Conservation (phyloP, 2,113 vertebrate genomes). For the Dolichallabes microphthalmus region DNA sequence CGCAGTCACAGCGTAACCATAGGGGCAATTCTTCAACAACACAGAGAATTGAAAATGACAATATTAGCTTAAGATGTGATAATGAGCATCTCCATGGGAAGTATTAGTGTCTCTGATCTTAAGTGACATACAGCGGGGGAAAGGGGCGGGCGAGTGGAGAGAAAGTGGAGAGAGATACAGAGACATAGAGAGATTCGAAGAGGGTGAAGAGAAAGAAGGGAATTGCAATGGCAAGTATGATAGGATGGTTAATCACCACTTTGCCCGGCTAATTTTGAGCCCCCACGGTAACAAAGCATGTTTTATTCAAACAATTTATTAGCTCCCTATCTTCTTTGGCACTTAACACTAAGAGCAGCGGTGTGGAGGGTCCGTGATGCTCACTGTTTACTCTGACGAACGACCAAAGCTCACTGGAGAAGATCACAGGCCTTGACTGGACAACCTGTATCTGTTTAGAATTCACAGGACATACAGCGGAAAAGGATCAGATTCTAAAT, state of each 20-base stretch:
- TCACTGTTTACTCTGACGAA: slow-evolving; percentile 24
- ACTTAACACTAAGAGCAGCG: slow-evolving; percentile 59
- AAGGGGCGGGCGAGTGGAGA: slow-evolving; percentile 33
- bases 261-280: slow-evolving; percentile 77
- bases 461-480: background rate
- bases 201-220: slow-evolving; percentile 62
- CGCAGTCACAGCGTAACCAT: slow-evolving; percentile 28
- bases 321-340: slow-evolving; percentile 66
- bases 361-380: slow-evolving; percentile 31
- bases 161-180: slow-evolving; percentile 15
- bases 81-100: slow-evolving; percentile 46
- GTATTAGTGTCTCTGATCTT: slow-evolving; percentile 53
- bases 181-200: slow-evolving; percentile 35
- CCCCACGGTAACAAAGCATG: slow-evolving; percentile 79
- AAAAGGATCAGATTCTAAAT: background rate
- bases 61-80: slow-evolving; percentile 53
- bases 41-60: slow-evolving; percentile 42
- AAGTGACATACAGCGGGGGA: slow-evolving; percentile 49
- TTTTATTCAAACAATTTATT: slow-evolving; percentile 79
- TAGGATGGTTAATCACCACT: slow-evolving; percentile 79
- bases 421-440: background rate
- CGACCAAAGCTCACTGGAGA: slow-evolving; percentile 23
- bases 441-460: background rate
- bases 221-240: slow-evolving; percentile 74
- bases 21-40: slow-evolving; percentile 37